Evolutionary conservation across 2,113 vertebrate species (phyloP).

Genomic region (Tonatia bakeri): DNA sequence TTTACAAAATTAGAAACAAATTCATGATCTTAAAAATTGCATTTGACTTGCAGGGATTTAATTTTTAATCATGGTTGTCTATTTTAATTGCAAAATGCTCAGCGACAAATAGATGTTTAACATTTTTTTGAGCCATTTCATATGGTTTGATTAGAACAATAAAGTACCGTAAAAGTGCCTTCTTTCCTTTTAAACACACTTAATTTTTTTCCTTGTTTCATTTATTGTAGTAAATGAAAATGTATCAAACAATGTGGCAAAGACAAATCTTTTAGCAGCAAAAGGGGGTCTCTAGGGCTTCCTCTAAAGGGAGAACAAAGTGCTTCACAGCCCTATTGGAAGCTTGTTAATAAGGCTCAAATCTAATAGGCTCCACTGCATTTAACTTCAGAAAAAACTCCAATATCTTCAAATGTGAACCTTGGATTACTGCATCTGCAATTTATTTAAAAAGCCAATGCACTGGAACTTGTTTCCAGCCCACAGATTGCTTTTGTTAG

Average conservation of each 20-base stretch:
- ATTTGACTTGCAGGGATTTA: not conserved
- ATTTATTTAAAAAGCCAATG: constrained; percentile 24
- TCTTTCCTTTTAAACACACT: constrained; percentile 38
- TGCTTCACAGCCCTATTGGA: constrained; percentile 46
- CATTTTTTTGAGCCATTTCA: constrained; percentile 22
- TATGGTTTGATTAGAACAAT: constrained; percentile 37
- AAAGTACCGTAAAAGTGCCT: not conserved
- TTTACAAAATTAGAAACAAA: not conserved
- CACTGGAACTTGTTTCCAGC: not conserved
- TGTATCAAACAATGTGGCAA: constrained; percentile 45
- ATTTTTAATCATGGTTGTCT: not conserved
- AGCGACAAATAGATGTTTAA: not conserved
- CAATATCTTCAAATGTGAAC: constrained; percentile 47
- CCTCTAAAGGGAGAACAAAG: constrained; percentile 51
- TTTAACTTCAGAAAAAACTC: constrained; percentile 63
- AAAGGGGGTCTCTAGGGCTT: constrained; percentile 41
- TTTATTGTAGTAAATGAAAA: constrained; percentile 49
- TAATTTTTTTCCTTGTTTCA: not conserved
- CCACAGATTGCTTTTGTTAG: constrained; percentile 44
- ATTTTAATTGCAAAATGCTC: not conserved
- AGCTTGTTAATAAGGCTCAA: constrained; percentile 60
- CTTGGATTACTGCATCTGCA: constrained; percentile 51
- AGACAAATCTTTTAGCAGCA: constrained; percentile 15
- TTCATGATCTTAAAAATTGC: not conserved
- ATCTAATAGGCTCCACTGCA: constrained; percentile 48